Evolutionary conservation across 2,888 invertebrate genomes (phyloP).

Genomic region (Luperina nickerlii): DNA sequence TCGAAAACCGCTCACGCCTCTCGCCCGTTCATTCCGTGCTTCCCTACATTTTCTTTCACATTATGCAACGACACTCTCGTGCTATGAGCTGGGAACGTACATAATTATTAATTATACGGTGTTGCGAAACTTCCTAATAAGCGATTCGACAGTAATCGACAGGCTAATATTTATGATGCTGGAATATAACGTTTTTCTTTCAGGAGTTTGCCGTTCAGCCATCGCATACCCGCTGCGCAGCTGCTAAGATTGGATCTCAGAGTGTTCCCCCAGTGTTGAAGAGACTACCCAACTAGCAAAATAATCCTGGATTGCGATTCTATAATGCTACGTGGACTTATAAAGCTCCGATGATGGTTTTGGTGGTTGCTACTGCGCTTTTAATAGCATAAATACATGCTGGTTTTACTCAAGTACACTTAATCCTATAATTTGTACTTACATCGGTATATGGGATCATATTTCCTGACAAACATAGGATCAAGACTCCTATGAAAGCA

Average conservation of each 20-base stretch:
- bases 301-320: no score
- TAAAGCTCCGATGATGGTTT: no score
- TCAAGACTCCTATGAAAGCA: no score
- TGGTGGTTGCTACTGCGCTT: no score
- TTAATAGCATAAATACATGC: no score
- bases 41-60: conserved; percentile 48
- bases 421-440: no score
- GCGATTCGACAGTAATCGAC: conserved; percentile 34
- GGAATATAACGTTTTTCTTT: conserved; percentile 31
- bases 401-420: no score
- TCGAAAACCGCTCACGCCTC: not conserved
- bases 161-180: conserved; percentile 26
- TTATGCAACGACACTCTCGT: conserved; percentile 47
- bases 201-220: not conserved
- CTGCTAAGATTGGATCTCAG: not conserved
- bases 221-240: not conserved
- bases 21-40: not conserved
- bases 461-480: no score
- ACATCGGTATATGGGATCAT: no score
- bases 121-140: conserved; percentile 54
- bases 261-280: not conserved
- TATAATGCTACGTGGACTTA: no score
- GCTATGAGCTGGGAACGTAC: conserved; percentile 43
- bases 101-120: conserved; percentile 47
- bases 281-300: no score